Evolutionary conservation across 2,888 invertebrate genomes (phyloP).

Genomic region (Nasonovia ribisnigri): DNA sequence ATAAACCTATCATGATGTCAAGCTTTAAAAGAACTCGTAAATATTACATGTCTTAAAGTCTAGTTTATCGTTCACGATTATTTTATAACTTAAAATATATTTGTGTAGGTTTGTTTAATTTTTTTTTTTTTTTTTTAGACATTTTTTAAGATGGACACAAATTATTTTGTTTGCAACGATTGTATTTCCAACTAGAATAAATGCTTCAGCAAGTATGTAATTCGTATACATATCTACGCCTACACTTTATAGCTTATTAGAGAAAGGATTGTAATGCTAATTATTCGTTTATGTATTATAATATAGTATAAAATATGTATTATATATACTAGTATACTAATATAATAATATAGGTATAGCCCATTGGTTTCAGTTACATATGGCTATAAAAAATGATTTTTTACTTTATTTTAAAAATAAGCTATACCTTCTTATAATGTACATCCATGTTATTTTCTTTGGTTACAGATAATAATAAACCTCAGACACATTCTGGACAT

Average conservation of each 20-base stretch:
- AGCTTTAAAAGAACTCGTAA: constrained; percentile 48
- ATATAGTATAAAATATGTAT: background rate
- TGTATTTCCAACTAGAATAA: constrained; percentile 7
- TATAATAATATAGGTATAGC: background rate
- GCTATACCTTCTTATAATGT: background rate
- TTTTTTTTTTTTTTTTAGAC: constrained; percentile 40
- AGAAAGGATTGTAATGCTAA: background rate
- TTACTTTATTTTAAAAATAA: background rate
- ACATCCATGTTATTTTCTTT: background rate
- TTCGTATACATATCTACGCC: background rate
- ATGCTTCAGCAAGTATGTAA: constrained; percentile 32
- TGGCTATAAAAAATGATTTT: background rate
- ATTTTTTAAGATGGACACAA: constrained; percentile 39
- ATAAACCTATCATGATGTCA: constrained; percentile 56
- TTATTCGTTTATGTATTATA: background rate
- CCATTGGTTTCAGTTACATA: background rate
- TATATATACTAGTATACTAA: background rate
- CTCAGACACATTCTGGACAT: background rate
- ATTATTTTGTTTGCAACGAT: constrained; percentile 28
- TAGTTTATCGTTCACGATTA: background rate
- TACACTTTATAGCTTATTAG: background rate
- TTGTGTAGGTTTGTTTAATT: constrained; percentile 12
- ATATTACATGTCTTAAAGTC: constrained; percentile 10
- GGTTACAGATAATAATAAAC: constrained; percentile 32
- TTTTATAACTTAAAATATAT: constrained; percentile 7